These are phyloP conservation scores for Arctia plantaginis DNA, from an alignment of 2,888 invertebrate species.

Conservation along the genomic window DNA sequence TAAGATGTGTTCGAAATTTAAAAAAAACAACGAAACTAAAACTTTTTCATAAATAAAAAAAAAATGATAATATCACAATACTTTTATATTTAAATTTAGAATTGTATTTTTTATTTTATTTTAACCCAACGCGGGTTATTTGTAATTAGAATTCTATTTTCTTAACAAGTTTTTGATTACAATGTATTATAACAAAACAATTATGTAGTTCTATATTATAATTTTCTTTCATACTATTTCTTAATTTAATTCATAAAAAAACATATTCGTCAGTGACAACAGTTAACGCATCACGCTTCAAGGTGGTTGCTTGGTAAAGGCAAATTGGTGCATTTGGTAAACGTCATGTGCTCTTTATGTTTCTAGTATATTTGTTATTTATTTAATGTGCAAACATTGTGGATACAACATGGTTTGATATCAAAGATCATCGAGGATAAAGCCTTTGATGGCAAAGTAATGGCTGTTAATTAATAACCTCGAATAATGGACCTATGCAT, in stretches of 20 bases:
- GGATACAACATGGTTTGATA: conserved; percentile 37
- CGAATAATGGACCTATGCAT: too few species aligned
- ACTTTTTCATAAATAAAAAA: background rate
- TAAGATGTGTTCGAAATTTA: conserved; percentile 14
- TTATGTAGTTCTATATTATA: background rate
- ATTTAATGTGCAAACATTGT: conserved; percentile 47
- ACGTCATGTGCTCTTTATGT: conserved; percentile 64
- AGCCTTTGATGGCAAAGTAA: background rate
- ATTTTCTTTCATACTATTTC: background rate
- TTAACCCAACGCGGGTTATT: background rate
- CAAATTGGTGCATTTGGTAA: conserved; percentile 77
- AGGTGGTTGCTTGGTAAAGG: conserved; percentile 74
- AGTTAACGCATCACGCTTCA: conserved; percentile 74
- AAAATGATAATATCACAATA: background rate
- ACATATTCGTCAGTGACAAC: conserved; percentile 53
- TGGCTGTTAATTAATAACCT: too few species aligned
- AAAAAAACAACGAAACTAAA: background rate
- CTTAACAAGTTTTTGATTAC: background rate
- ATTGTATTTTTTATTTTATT: background rate
- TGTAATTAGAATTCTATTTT: background rate
- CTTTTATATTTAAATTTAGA: background rate
- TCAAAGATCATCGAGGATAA: background rate
- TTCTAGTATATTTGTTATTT: conserved; percentile 48
- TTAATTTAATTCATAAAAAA: conserved; percentile 30
- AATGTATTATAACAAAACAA: conserved; percentile 34